Percentiles rank a stretch among this genome's conserved stretches.
Conservation (phyloP, 2,797 vertebrate species). For the Etheostoma nigrum region DNA sequence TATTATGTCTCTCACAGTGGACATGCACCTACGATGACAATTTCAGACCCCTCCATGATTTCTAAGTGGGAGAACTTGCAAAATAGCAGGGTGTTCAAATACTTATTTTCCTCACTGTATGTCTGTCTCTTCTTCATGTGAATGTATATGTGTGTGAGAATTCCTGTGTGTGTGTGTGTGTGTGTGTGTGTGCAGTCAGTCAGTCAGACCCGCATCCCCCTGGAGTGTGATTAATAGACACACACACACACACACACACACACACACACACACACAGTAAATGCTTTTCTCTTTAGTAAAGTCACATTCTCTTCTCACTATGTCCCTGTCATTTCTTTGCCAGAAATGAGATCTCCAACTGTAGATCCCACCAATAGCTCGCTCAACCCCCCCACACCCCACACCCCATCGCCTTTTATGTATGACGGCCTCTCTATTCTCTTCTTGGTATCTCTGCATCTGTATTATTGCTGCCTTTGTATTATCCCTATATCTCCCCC, state of each 20-base stretch:
- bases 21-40: no score
- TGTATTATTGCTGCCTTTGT: conserved; percentile 54
- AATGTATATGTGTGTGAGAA: neutral
- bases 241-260: conserved; percentile 47
- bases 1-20: no score
- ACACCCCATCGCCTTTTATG: conserved; percentile 16
- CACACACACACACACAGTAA: conserved; percentile 1
- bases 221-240: conserved; percentile 76
- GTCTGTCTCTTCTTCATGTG: conserved; percentile 22
- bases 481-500: conserved; percentile 43
- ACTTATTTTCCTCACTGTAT: no score
- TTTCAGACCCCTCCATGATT: no score
- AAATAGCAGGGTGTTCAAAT: no score
- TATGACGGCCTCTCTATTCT: conserved; percentile 40
- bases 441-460: conserved; percentile 54
- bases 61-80: no score
- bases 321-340: conserved; percentile 52
- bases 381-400: neutral
- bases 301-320: conserved; percentile 55
- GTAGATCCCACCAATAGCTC: conserved; percentile 40
- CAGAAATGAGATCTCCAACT: conserved; percentile 66
- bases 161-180: conserved; percentile 1
- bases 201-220: conserved; percentile 63
- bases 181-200: conserved; percentile 14
- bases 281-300: conserved; percentile 51